Evolutionary conservation across 2,888 invertebrate genomes (phyloP).

Genomic region (Cephus spinipes): DNA sequence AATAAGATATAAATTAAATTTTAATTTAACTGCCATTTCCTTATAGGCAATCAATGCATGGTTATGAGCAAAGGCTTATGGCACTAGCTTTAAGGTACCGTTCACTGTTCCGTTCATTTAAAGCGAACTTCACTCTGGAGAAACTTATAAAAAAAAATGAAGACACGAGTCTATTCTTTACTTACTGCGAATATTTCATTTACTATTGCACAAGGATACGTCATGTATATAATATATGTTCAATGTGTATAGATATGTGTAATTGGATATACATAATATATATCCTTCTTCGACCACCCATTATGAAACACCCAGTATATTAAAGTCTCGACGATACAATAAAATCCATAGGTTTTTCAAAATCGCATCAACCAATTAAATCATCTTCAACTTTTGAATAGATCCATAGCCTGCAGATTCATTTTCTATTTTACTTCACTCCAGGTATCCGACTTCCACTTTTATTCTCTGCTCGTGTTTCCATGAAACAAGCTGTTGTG

Average conservation of each 20-base stretch:
- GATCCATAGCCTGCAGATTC: background rate
- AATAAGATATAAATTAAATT: slow-evolving; percentile 56
- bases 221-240: background rate
- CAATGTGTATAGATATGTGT: background rate
- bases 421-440: background rate
- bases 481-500: background rate
- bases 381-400: background rate
- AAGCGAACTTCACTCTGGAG: background rate
- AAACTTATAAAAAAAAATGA: background rate
- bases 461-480: background rate
- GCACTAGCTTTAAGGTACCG: background rate
- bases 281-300: background rate
- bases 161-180: background rate
- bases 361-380: background rate
- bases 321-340: background rate
- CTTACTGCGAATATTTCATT: background rate
- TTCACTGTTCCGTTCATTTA: slow-evolving; percentile 1
- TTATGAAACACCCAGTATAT: background rate
- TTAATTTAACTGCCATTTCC: slow-evolving; percentile 45
- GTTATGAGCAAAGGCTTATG: slow-evolving; percentile 28
- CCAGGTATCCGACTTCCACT: background rate
- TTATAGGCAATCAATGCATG: slow-evolving; percentile 53
- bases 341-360: background rate
- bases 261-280: background rate
- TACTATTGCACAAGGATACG: background rate